These are phyloP conservation scores for Cydia fagiglandana DNA, from an alignment of 1,140 invertebrate genomes.

Conservation along the genomic window DNA sequence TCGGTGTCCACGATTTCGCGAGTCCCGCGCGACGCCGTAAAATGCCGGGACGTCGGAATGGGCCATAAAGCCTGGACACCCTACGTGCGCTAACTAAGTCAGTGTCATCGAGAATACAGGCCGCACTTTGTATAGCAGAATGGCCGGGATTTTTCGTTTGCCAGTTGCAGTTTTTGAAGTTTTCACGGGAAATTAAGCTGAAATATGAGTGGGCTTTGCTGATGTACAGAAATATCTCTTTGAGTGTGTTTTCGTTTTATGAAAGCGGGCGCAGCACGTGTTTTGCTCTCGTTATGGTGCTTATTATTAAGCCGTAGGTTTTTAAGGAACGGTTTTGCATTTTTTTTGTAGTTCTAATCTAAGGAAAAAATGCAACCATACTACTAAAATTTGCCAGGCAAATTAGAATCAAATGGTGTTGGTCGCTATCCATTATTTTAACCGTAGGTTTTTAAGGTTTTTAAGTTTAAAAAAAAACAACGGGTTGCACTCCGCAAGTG, in stretches of 20 bases:
- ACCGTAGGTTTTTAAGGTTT: too few relatives aligned
- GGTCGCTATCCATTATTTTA: too few relatives aligned
- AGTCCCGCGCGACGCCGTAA: neutral
- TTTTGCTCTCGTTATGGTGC: neutral
- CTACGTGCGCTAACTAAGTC: slow-evolving; percentile 24
- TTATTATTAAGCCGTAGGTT: neutral
- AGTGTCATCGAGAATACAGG: slow-evolving; percentile 19
- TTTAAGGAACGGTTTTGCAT: too few relatives aligned
- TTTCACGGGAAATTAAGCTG: slow-evolving; percentile 11
- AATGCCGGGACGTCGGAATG: slow-evolving; percentile 20
- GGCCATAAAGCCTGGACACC: slow-evolving; percentile 23
- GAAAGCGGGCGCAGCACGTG: neutral
- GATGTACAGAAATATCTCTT: slow-evolving; percentile 4
- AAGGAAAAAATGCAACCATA: too few relatives aligned
- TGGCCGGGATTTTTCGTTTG: neutral
- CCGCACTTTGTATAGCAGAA: neutral
- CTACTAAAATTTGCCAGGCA: too few relatives aligned
- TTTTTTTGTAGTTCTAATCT: too few relatives aligned
- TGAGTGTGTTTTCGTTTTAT: slow-evolving; percentile 1
- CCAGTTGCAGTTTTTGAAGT: neutral
- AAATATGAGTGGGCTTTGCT: neutral
- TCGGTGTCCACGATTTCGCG: slow-evolving; percentile 8
- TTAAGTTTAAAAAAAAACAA: too few relatives aligned
- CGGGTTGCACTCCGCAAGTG: too few relatives aligned
- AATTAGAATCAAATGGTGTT: too few relatives aligned